A percentile compares a stretch with the other conserved stretches of the same genome.
Evolutionary conservation across 2,888 invertebrate species (phyloP).

Genomic region (Meteorus cinctellus): DNA sequence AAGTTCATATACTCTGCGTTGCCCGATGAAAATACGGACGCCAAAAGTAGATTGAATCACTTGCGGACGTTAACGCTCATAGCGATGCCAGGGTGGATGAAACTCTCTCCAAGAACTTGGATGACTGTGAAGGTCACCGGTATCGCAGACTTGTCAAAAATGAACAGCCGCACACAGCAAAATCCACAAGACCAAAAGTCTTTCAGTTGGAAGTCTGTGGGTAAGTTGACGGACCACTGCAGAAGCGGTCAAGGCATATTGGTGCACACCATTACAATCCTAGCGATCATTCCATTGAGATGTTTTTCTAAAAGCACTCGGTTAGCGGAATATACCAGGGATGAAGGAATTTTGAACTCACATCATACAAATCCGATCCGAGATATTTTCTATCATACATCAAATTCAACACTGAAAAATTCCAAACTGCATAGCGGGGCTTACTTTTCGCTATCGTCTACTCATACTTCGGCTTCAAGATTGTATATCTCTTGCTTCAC

Average conservation of each 20-base stretch:
- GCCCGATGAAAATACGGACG: slow-evolving; percentile 48
- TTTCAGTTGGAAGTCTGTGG: slow-evolving; percentile 35
- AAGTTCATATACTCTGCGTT: slow-evolving; percentile 45
- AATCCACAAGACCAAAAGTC: slow-evolving; percentile 39
- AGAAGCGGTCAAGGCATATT: slow-evolving; percentile 22
- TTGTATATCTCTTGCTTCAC: neutral
- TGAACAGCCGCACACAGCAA: slow-evolving; percentile 25
- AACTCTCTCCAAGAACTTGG: slow-evolving; percentile 12
- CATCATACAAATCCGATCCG: slow-evolving; percentile 38
- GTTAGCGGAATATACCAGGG: slow-evolving; percentile 48
- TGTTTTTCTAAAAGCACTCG: slow-evolving; percentile 56
- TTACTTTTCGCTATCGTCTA: slow-evolving; percentile 3
- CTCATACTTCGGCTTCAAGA: neutral
- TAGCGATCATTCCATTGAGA: slow-evolving; percentile 32
- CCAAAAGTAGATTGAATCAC: slow-evolving; percentile 40
- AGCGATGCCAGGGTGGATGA: slow-evolving; percentile 15
- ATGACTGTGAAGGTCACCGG: slow-evolving; percentile 7
- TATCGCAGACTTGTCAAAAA: slow-evolving; percentile 19
- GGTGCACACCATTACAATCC: slow-evolving; percentile 28
- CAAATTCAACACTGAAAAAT: neutral
- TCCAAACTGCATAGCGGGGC: neutral
- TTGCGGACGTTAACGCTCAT: slow-evolving; percentile 31
- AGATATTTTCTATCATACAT: slow-evolving; percentile 9
- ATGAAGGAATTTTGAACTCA: slow-evolving; percentile 51
- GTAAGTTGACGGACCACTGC: slow-evolving; percentile 46